These are phyloP conservation scores for Hipparchia semele DNA, from an alignment of 2,888 invertebrate genomes.

Conservation along the genomic window DNA sequence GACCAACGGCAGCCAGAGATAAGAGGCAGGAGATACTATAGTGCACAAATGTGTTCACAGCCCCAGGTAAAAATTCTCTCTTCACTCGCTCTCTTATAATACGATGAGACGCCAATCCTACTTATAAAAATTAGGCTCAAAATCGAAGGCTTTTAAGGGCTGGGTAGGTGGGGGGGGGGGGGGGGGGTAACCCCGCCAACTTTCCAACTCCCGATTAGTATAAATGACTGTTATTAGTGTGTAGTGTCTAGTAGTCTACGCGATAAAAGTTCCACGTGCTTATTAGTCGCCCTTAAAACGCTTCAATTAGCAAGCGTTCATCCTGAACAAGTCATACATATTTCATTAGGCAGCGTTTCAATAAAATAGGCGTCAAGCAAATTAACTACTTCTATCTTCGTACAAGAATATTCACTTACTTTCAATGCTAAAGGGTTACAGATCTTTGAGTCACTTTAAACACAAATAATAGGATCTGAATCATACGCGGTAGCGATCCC, in stretches of 20 bases:
- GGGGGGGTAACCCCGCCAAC: too few species aligned
- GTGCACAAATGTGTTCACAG: too few species aligned
- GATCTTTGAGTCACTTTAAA: constrained; percentile 31
- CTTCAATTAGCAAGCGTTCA: constrained; percentile 1
- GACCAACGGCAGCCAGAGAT: too few species aligned
- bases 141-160: too few species aligned
- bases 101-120: too few species aligned
- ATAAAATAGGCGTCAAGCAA: constrained; percentile 20
- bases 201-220: too few species aligned
- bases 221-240: too few species aligned
- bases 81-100: too few species aligned
- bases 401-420: constrained; percentile 27
- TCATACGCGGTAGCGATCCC: constrained; percentile 21
- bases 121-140: too few species aligned
- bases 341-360: constrained; percentile 17
- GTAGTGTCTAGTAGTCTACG: too few species aligned
- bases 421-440: constrained; percentile 29
- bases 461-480: constrained; percentile 17
- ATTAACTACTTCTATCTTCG: constrained; percentile 23
- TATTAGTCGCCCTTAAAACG: not conserved
- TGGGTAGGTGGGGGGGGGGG: rapidly evolving
- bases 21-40: too few species aligned
- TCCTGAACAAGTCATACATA: constrained; percentile 5
- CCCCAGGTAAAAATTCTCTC: too few species aligned
- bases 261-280: not conserved